Evolutionary conservation across 2,113 vertebrate genomes (phyloP), one percentile per base, ranked within the genome.

Genomic region (Oryzias celebensis): DNA sequence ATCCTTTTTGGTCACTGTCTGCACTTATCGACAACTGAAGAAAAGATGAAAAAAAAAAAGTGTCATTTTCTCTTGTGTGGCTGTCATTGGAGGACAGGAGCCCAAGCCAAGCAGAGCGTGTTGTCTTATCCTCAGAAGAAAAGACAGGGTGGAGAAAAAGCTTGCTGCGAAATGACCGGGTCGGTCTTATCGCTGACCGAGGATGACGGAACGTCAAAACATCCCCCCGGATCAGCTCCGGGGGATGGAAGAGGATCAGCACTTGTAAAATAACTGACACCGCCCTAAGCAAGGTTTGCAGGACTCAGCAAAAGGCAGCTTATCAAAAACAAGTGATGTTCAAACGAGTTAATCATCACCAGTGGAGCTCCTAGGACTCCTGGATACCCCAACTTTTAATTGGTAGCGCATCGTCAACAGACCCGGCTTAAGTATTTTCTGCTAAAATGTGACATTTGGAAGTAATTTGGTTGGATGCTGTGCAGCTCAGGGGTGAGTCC

Each of bases 121-220:
- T 72, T 74, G 77, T 82, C 63, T 71, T 57, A 28, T 65, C 58
- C 77, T 31, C 57, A 16, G 10, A 75, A 81, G 62, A 78, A 70
- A 75, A 65, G 69, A 45, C 59, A 49, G 69, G 43, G 70, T 26
- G 79, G 75, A 57, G 63, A 58, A 7, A 71, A 31, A 46, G 66
- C 75, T 70, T 52, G 71, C 75, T 80, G 68, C 24, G 78, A 78
- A 62, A 54, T 74, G 80, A 86, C 82, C 68, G 43, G 83, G 81
- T 85, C 83, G 69, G 63, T 51, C 85, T 85, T 89, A 86, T 87
- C 85, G 53, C 65, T 80, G 65, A 81, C 82, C 68, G 23, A 49
- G 46, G 53, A 67, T 75, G 83, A 75, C 58, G 55, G 65, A 71
- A 60, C 17, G 80, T 83, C 83, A 82, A 77, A 78, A 78, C 69